phyloP scores from a whole-genome alignment of 2,888 invertebrate genomes.

The Doris montereyensis region DNA sequence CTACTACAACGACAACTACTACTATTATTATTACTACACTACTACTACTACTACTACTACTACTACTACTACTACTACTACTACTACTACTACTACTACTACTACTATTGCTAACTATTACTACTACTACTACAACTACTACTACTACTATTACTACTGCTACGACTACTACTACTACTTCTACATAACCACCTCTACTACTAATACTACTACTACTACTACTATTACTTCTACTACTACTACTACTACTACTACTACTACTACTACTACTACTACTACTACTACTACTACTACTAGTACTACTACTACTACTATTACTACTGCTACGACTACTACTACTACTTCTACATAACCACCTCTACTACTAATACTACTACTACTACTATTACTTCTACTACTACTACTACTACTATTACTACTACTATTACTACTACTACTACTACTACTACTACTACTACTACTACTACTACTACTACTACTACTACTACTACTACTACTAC shows the following conservation, averaged over 20 bases:
- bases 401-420: constrained; percentile 8
- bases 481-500: background rate
- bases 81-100: background rate
- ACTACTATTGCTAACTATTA: no score
- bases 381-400: no score
- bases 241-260: background rate
- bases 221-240: no score
- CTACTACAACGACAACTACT: background rate
- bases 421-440: constrained; percentile 1
- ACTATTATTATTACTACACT: no score
- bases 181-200: no score
- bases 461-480: constrained; percentile 9
- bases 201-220: no score
- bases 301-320: no score
- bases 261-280: background rate
- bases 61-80: constrained; percentile 6
- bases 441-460: background rate
- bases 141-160: background rate
- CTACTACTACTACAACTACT: background rate
- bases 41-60: constrained; percentile 7
- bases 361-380: no score
- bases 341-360: no score
- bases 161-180: no score
- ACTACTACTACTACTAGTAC: background rate
- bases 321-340: no score